phyloP scores from a whole-genome alignment of 1,140 invertebrate genomes.

The Apis mellifera region DNA sequence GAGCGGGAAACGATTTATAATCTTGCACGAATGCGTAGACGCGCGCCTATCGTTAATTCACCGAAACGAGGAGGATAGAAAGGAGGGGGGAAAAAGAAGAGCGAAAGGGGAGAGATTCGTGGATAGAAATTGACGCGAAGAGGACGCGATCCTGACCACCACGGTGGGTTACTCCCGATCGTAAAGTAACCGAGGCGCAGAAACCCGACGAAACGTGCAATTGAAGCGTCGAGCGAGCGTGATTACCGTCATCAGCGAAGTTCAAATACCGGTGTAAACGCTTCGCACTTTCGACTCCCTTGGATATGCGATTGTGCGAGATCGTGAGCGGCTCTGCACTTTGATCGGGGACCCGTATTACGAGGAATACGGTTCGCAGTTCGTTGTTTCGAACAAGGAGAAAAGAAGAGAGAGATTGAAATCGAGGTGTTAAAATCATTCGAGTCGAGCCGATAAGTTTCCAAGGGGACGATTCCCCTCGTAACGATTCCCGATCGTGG shows the following conservation, averaged over 20 bases:
- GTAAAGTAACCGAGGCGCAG: slow-evolving; percentile 73
- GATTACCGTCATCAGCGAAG: slow-evolving; percentile 76
- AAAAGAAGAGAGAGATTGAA: slow-evolving; percentile 62
- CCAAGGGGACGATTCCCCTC: neutral
- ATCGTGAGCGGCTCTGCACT: slow-evolving; percentile 65
- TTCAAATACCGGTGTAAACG: slow-evolving; percentile 75
- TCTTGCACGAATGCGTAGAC: neutral
- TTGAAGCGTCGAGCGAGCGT: slow-evolving; percentile 70
- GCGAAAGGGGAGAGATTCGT: neutral
- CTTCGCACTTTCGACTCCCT: slow-evolving; percentile 72
- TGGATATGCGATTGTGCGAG: slow-evolving; percentile 67
- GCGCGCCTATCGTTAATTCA: slow-evolving; percentile 33
- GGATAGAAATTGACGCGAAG: slow-evolving; percentile 48
- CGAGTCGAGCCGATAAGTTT: slow-evolving; percentile 40
- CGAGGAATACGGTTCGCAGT: slow-evolving; percentile 53
- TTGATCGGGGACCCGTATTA: slow-evolving; percentile 61
- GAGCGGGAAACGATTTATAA: slow-evolving; percentile 8
- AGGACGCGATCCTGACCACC: slow-evolving; percentile 65
- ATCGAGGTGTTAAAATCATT: slow-evolving; percentile 54
- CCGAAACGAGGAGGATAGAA: slow-evolving; percentile 27
- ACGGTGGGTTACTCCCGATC: slow-evolving; percentile 69
- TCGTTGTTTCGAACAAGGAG: slow-evolving; percentile 10
- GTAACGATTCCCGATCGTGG: neutral
- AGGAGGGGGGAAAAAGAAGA: neutral
- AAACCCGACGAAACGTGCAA: slow-evolving; percentile 75